These are phyloP conservation scores for Sicus ferrugineus DNA, from an alignment of 2,888 invertebrate species.

Conservation along the genomic window DNA sequence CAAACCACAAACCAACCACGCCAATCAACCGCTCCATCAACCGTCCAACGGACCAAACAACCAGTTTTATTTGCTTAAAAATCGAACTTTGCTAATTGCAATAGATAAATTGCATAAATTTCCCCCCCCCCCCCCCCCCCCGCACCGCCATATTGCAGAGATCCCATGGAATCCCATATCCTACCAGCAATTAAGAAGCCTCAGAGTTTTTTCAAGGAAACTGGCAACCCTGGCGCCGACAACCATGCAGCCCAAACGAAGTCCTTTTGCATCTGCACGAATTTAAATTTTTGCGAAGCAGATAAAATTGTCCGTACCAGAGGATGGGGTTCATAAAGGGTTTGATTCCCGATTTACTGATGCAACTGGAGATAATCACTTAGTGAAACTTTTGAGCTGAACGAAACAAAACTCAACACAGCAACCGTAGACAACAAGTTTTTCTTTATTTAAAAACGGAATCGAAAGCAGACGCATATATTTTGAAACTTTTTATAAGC, in stretches of 20 bases:
- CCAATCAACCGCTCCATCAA: too few relatives aligned
- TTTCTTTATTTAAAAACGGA: not conserved
- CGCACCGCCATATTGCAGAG: not conserved
- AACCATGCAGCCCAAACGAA: not conserved
- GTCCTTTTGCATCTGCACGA: not conserved
- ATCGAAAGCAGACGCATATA: too few relatives aligned
- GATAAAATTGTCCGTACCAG: slow-evolving; percentile 31
- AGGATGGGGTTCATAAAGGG: not conserved
- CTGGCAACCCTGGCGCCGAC: not conserved
- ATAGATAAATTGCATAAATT: too few relatives aligned
- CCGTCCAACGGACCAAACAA: too few relatives aligned
- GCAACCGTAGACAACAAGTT: slow-evolving; percentile 12
- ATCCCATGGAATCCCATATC: not conserved
- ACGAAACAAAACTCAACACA: slow-evolving; percentile 1
- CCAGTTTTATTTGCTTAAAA: too few relatives aligned
- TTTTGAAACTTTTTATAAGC: not conserved
- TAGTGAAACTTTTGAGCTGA: too few relatives aligned
- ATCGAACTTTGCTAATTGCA: too few relatives aligned
- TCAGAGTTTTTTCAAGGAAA: not conserved
- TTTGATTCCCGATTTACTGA: not conserved
- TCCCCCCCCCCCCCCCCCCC: not conserved
- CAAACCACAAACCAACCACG: too few relatives aligned
- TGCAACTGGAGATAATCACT: not conserved
- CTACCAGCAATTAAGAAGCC: not conserved
- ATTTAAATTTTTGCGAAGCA: slow-evolving; percentile 33